Percentiles rank a stretch among this genome's conserved stretches.
These are phyloP conservation scores for Silurus meridionalis DNA, from an alignment of 2,113 vertebrate species.

Conservation along the genomic window DNA sequence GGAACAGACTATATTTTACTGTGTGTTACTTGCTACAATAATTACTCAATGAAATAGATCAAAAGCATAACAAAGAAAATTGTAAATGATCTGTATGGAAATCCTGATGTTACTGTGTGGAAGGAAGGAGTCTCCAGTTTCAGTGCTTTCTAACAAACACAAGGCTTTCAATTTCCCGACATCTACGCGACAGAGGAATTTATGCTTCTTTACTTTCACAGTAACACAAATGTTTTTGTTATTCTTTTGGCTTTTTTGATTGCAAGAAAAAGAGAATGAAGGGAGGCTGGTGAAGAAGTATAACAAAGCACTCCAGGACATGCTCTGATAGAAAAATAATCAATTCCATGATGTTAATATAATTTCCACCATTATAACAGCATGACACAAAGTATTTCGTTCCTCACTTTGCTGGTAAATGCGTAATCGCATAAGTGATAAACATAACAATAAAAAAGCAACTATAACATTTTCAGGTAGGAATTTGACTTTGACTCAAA, in stretches of 20 bases:
- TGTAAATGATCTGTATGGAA: not conserved
- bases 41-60: not conserved
- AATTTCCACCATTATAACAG: not conserved
- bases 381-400: not conserved
- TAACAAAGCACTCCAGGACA: not conserved
- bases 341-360: not conserved
- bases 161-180: not conserved
- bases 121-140: not conserved
- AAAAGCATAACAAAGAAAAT: not conserved
- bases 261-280: not conserved
- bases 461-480: not conserved
- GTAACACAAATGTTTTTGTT: not conserved
- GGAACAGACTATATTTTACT: not conserved
- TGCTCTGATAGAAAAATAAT: not conserved
- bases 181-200: not conserved
- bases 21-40: not conserved
- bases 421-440: not conserved
- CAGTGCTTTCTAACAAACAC: not conserved
- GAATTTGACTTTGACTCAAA: not conserved
- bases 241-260: not conserved
- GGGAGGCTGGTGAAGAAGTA: not conserved
- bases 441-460: not conserved
- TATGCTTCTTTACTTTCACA: not conserved
- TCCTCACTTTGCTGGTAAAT: not conserved
- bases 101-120: not conserved